These are phyloP conservation scores for Heliconius eleuchia DNA, from an alignment of 1,140 invertebrate genomes.

Conservation along the genomic window DNA sequence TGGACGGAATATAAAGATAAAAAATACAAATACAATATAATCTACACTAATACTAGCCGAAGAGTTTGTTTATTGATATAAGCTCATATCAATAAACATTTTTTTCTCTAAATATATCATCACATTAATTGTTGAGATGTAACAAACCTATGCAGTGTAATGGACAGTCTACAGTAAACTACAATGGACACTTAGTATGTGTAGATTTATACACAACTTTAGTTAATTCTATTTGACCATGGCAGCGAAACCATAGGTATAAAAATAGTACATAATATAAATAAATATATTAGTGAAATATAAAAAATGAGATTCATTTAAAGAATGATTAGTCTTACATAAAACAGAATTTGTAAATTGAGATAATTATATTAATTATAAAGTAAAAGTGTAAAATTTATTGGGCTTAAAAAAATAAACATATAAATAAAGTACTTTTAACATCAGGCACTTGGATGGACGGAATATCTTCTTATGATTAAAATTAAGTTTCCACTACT, in stretches of 20 bases:
- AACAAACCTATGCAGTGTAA: no score
- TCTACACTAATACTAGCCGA: no score
- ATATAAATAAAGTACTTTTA: conserved; percentile 23
- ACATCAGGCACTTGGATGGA: conserved; percentile 39
- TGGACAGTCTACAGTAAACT: no score
- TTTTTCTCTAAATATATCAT: no score
- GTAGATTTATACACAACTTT: no score
- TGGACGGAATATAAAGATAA: conserved; percentile 40
- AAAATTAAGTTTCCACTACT: background rate
- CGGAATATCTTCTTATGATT: conserved; percentile 14
- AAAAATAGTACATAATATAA: background rate
- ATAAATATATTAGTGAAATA: background rate
- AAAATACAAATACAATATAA: conserved; percentile 23
- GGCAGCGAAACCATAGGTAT: no score
- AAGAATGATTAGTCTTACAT: background rate
- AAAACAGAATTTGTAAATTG: background rate
- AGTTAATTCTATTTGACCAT: no score
- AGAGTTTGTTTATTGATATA: no score
- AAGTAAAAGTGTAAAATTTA: background rate
- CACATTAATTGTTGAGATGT: no score
- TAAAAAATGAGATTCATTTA: background rate
- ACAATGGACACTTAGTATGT: no score
- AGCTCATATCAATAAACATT: no score
- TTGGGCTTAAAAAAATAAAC: conserved; percentile 2
- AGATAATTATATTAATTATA: background rate